Conservation (phyloP, 2,888 invertebrate species). For the Anarsia innoxiella region DNA sequence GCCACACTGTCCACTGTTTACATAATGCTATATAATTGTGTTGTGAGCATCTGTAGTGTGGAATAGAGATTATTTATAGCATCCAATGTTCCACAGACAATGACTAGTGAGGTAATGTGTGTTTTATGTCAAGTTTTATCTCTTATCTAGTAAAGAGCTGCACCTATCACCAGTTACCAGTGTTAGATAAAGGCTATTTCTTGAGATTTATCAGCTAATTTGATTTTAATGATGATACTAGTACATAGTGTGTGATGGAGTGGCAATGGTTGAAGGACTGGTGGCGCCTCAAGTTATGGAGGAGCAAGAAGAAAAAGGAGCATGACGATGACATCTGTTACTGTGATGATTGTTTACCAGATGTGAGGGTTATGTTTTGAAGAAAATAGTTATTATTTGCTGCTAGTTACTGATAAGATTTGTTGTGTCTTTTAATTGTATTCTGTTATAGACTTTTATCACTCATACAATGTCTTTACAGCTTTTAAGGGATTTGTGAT, state of each 20-base stretch:
- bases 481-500: no score
- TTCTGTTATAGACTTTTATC: not conserved
- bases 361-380: slow-evolving; percentile 64
- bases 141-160: no score
- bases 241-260: slow-evolving; percentile 74
- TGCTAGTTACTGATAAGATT: no score
- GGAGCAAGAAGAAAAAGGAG: slow-evolving; percentile 71
- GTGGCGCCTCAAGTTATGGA: slow-evolving; percentile 85
- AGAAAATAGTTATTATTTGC: no score
- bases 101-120: slow-evolving; percentile 67
- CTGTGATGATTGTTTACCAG: slow-evolving; percentile 83
- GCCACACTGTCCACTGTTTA: slow-evolving; percentile 9
- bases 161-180: slow-evolving; percentile 23
- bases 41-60: slow-evolving; percentile 17
- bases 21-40: slow-evolving; percentile 12
- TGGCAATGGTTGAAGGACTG: slow-evolving; percentile 88
- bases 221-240: slow-evolving; percentile 5
- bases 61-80: slow-evolving; percentile 44
- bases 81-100: slow-evolving; percentile 41
- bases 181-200: slow-evolving; percentile 26
- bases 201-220: slow-evolving; percentile 21
- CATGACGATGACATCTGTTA: slow-evolving; percentile 81
- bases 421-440: no score
- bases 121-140: slow-evolving; percentile 66
- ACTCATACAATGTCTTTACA: no score